Evolutionary conservation across 2,797 vertebrate genomes (phyloP).

Genomic region (Hirundo rustica): DNA sequence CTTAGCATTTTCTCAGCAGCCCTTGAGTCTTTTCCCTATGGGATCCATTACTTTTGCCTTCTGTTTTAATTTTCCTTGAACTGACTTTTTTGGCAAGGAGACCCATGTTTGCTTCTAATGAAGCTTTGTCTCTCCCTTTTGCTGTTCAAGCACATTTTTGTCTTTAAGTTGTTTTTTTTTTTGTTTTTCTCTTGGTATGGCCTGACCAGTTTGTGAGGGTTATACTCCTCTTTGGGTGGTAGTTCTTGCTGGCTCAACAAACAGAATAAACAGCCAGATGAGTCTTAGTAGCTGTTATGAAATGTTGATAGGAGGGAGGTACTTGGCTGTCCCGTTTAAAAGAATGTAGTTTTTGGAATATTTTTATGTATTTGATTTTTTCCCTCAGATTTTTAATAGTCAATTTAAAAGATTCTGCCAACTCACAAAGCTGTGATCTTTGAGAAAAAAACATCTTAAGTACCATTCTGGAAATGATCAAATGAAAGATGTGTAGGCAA

Average conservation of each 20-base stretch:
- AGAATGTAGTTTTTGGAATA: background rate
- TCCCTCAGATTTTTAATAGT: background rate
- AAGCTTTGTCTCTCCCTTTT: background rate
- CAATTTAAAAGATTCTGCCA: background rate
- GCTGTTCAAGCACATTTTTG: slow-evolving; percentile 23
- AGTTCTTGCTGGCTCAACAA: background rate
- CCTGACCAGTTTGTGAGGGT: background rate
- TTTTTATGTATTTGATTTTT: background rate
- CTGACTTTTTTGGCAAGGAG: slow-evolving; percentile 27
- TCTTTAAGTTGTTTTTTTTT: background rate
- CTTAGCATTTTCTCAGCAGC: slow-evolving; percentile 16
- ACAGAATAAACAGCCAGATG: background rate
- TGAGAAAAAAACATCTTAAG: background rate
- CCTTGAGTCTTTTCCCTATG: background rate
- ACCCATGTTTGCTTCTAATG: background rate
- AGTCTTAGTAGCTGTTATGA: background rate
- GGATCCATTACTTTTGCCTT: slow-evolving; percentile 24
- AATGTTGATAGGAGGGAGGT: background rate
- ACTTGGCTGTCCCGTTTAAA: background rate
- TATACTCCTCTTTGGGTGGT: background rate
- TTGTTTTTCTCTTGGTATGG: background rate
- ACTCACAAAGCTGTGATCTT: background rate
- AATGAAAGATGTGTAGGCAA: background rate
- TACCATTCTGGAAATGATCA: background rate
- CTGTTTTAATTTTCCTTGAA: background rate